phyloP scores from a whole-genome alignment of 92 coral and sea anemone species.

The Epizoanthus rinbou region DNA sequence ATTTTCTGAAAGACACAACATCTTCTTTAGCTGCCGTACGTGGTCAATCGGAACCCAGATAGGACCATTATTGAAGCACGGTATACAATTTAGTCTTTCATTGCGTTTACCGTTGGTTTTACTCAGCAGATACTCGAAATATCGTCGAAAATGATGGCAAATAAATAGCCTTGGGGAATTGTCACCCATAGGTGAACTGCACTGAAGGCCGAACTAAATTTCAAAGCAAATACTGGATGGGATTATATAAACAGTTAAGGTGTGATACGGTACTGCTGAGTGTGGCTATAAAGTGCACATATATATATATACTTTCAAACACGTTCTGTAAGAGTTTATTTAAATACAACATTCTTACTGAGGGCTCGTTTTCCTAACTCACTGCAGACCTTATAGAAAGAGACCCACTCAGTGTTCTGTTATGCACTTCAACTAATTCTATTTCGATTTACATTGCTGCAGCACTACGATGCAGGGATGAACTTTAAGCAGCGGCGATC shows the following conservation, averaged over 20 bases:
- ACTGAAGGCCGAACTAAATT: not conserved
- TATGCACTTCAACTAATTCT: not conserved
- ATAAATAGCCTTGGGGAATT: constrained; percentile 31
- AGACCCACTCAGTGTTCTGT: not conserved
- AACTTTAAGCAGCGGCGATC: constrained; percentile 13
- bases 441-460: not conserved
- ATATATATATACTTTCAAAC: too few relatives aligned
- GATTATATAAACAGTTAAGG: too few relatives aligned
- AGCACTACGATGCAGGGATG: constrained; percentile 27
- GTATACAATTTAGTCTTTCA: not conserved
- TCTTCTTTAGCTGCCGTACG: not conserved
- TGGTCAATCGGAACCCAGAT: not conserved
- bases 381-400: not conserved
- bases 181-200: not conserved
- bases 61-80: not conserved
- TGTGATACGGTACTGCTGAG: too few relatives aligned
- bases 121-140: not conserved
- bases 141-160: not conserved
- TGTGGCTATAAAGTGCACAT: too few relatives aligned
- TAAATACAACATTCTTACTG: too few relatives aligned
- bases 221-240: not conserved
- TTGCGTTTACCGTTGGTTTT: not conserved
- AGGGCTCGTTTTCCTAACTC: too few relatives aligned
- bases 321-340: too few relatives aligned
- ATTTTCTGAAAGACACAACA: not conserved